These are phyloP conservation scores for Dipus sagitta DNA, from an alignment of 2,797 vertebrate genomes.

Conservation along the genomic window DNA sequence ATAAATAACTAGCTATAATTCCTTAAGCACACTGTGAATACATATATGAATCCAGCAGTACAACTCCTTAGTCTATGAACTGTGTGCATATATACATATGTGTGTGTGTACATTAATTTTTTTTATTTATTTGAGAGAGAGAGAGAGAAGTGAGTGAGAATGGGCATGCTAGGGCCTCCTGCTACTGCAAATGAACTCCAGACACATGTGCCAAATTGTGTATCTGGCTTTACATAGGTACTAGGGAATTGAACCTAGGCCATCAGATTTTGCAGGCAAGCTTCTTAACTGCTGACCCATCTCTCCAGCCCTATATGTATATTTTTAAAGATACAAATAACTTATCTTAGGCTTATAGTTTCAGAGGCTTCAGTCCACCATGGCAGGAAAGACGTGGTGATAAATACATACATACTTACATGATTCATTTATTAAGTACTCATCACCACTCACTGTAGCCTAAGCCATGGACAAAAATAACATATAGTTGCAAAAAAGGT, in stretches of 20 bases:
- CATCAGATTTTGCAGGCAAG: neutral
- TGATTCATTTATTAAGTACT: neutral
- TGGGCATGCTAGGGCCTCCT: too few species aligned
- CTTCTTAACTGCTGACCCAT: neutral
- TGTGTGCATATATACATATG: neutral
- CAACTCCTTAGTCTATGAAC: neutral
- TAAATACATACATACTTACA: too few species aligned
- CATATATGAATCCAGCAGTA: neutral
- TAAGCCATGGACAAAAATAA: neutral
- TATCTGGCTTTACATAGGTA: too few species aligned
- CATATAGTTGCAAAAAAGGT: neutral
- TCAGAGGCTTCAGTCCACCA: neutral
- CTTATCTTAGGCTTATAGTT: neutral
- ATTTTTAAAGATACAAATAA: neutral
- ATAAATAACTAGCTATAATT: neutral
- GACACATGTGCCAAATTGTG: too few species aligned
- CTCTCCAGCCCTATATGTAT: neutral
- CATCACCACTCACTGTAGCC: neutral
- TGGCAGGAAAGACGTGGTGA: neutral
- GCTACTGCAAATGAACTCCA: too few species aligned
- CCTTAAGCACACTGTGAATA: neutral
- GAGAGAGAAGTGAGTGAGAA: neutral
- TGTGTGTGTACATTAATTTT: neutral
- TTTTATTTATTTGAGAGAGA: neutral
- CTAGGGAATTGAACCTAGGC: too few species aligned